Evolutionary conservation across 2,797 vertebrate species (phyloP).

Genomic region (Myotis myotis): DNA sequence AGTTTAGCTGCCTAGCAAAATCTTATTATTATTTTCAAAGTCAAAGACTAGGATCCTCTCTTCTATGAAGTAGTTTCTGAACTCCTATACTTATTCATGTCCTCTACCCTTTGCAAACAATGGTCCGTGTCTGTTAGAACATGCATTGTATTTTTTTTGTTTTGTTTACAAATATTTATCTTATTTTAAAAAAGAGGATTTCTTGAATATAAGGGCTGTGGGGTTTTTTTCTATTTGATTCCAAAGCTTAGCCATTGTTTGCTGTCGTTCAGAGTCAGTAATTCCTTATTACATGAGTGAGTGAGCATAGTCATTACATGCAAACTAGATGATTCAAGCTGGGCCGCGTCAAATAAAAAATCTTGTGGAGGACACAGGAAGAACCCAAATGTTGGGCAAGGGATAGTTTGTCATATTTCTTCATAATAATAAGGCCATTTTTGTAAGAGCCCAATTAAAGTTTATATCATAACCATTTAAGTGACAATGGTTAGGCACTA

Average conservation of each 20-base stretch:
- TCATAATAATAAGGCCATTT: not conserved
- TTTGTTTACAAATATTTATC: not conserved
- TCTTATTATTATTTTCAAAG: not conserved
- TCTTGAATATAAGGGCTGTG: not conserved
- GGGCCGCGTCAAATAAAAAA: not conserved
- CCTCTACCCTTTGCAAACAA: not conserved
- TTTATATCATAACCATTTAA: not conserved
- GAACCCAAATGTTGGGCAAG: not conserved
- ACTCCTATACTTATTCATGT: not conserved
- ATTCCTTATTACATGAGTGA: not conserved
- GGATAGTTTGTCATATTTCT: not conserved
- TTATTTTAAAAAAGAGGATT: not conserved
- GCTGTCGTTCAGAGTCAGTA: not conserved
- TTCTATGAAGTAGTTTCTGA: not conserved
- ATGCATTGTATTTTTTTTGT: not conserved
- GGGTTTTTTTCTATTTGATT: not conserved
- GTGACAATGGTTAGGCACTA: not conserved
- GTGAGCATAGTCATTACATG: not conserved
- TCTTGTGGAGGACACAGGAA: not conserved
- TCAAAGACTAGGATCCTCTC: not conserved
- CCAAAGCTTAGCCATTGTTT: not conserved
- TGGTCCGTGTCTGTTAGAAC: not conserved
- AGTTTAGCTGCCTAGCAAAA: not conserved
- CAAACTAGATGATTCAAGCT: not conserved
- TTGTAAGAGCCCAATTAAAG: not conserved